These are phyloP conservation scores for Cardiocondyla obscurior DNA, from an alignment of 1,140 invertebrate species.

Conservation along the genomic window DNA sequence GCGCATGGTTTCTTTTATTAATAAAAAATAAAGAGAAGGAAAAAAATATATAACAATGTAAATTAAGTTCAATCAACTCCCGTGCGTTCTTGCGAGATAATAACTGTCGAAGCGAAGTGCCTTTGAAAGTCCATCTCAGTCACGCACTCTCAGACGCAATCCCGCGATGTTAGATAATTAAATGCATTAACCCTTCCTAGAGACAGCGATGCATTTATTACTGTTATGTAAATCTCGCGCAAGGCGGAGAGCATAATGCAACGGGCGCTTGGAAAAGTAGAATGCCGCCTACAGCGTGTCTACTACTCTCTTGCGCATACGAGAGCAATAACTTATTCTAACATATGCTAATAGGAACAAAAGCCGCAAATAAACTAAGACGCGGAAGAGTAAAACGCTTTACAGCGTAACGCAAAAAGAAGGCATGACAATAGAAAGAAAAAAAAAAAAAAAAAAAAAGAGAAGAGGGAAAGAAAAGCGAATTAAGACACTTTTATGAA, in stretches of 20 bases:
- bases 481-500: neutral
- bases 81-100: neutral
- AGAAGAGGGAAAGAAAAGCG: neutral
- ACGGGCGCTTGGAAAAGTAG: constrained; percentile 42
- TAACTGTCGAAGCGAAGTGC: neutral
- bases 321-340: constrained; percentile 47
- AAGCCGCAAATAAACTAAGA: constrained; percentile 40
- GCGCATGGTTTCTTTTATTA: too few species aligned
- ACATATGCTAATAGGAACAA: constrained; percentile 43
- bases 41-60: neutral
- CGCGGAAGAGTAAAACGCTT: constrained; percentile 43
- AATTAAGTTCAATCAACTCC: neutral
- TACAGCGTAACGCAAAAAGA: neutral
- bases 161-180: constrained; percentile 28
- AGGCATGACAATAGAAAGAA: neutral
- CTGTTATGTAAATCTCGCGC: constrained; percentile 44
- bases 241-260: constrained; percentile 37
- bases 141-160: constrained; percentile 13
- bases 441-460: neutral
- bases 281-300: constrained; percentile 48
- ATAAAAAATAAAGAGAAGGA: too few species aligned
- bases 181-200: constrained; percentile 3
- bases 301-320: constrained; percentile 25
- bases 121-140: neutral
- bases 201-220: constrained; percentile 22